A percentile compares a stretch with the other conserved stretches of the same genome.
These are phyloP conservation scores for Drosophila incognita DNA, from an alignment of 2,888 invertebrate species.

Conservation along the genomic window DNA sequence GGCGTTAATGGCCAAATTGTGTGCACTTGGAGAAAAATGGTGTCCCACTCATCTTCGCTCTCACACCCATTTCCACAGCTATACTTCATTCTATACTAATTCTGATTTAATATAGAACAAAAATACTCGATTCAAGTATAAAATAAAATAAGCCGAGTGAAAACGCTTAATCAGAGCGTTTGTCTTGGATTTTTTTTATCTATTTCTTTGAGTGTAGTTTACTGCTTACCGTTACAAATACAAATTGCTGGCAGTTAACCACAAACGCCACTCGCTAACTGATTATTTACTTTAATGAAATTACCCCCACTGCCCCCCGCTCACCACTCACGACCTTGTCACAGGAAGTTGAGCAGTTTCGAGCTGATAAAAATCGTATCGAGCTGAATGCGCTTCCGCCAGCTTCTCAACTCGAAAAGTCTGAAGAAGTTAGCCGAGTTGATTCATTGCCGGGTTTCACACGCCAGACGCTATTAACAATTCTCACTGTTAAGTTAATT, in stretches of 20 bases:
- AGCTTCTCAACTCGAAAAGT: not conserved
- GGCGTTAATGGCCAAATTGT: slow-evolving; percentile 79
- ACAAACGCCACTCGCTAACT: slow-evolving; percentile 47
- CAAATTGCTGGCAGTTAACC: slow-evolving; percentile 66
- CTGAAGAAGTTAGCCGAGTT: not conserved
- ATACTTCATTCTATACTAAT: not conserved
- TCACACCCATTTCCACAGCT: not conserved
- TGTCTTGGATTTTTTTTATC: not conserved
- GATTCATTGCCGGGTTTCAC: slow-evolving; percentile 38
- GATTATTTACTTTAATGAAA: slow-evolving; percentile 77
- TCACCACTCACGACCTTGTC: slow-evolving; percentile 60
- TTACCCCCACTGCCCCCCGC: slow-evolving; percentile 43
- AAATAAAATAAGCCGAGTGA: not conserved
- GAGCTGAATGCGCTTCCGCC: slow-evolving; percentile 58
- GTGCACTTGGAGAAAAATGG: slow-evolving; percentile 15
- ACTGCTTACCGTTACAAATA: slow-evolving; percentile 65
- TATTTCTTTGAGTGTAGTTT: not conserved
- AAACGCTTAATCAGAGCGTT: not conserved
- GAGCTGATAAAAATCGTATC: slow-evolving; percentile 73
- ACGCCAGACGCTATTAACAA: slow-evolving; percentile 36
- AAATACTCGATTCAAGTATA: not conserved
- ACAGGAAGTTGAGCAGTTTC: slow-evolving; percentile 71
- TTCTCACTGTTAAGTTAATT: slow-evolving; percentile 58
- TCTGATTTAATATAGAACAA: not conserved
- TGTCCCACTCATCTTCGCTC: not conserved